Evolutionary conservation across 1,140 invertebrate species (phyloP), one percentile per base, ranked within the genome.

Genomic region (Mactra quadrangularis): DNA sequence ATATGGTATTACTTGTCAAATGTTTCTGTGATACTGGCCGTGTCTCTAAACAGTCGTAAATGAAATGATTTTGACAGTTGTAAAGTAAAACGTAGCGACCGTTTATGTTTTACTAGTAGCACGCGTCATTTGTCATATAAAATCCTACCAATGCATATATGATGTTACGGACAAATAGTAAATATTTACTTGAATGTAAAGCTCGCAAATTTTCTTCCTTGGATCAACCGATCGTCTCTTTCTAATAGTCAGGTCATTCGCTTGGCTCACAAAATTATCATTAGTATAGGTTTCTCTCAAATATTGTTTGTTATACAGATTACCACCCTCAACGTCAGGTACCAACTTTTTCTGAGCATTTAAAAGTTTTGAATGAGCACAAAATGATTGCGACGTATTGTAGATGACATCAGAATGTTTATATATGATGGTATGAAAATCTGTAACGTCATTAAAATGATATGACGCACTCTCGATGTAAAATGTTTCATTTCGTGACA

Each of bases 401-500:
- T 70, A 81, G 0, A 59, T 85, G 50, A 98, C 97, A 92, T 97
- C 97, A 33, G 96, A 96, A 53, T 95, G 92, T 87, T 95, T 95
- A 93, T 98, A 98, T 78, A 97, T 96, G 89, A 98, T 95, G 81
- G 96, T 96, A 93, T 97, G 97, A 90, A 95, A 96, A 25, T 91
- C 79, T 35, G 33, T 55, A n/a, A 33, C 45, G 25, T 85, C 45
- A 29, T 60, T 52, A 76, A 89, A 91, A 93, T 97, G 98, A 87
- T 96, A 94, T 76, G 94, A 95, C 33, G 97, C 94, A 22, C 97
- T 97, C 92, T 98, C 97, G 66, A 99, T 95, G 92, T 97, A 97
- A 93, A 90, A 94, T 9, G 96, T 96, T 78, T 97, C 96, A 85
- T 97, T 96, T 55, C 94, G 91, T 83, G 95, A 95, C 82, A 98